phyloP scores from a whole-genome alignment of 1,140 invertebrate species.

The Dendroctonus ponderosae region DNA sequence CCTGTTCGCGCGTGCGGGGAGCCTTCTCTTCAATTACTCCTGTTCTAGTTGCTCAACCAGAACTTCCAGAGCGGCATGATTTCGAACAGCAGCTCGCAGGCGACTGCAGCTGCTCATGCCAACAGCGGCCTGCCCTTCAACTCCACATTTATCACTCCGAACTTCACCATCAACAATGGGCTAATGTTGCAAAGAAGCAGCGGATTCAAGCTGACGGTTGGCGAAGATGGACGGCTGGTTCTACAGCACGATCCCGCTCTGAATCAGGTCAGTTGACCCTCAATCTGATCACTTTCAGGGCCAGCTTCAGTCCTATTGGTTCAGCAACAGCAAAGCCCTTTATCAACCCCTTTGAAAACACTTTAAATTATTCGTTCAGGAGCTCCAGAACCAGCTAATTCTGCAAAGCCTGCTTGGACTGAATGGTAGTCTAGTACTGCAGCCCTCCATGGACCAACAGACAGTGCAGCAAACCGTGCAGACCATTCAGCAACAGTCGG shows the following conservation, averaged over 20 bases:
- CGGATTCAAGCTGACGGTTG: slow-evolving; percentile 48
- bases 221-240: slow-evolving; percentile 49
- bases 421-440: slow-evolving; percentile 46
- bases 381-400: slow-evolving; percentile 49
- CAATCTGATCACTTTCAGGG: no score
- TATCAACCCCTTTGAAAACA: no score
- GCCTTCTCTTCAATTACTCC: not conserved
- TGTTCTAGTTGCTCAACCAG: slow-evolving; percentile 34
- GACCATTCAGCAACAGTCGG: slow-evolving; percentile 50
- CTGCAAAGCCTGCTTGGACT: slow-evolving; percentile 49
- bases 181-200: slow-evolving; percentile 46
- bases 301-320: not conserved
- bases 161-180: slow-evolving; percentile 50
- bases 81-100: slow-evolving; percentile 41
- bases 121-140: slow-evolving; percentile 40
- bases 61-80: slow-evolving; percentile 45
- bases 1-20: not conserved
- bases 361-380: slow-evolving; percentile 36
- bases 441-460: slow-evolving; percentile 49
- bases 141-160: slow-evolving; percentile 46
- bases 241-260: slow-evolving; percentile 50
- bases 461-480: slow-evolving; percentile 50
- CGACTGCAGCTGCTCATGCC: slow-evolving; percentile 29
- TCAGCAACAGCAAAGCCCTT: not conserved
- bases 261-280: slow-evolving; percentile 32